Evolutionary conservation across 2,888 invertebrate genomes (phyloP), one percentile per base, ranked within the genome.

Genomic region (Tortricodes alternella): DNA sequence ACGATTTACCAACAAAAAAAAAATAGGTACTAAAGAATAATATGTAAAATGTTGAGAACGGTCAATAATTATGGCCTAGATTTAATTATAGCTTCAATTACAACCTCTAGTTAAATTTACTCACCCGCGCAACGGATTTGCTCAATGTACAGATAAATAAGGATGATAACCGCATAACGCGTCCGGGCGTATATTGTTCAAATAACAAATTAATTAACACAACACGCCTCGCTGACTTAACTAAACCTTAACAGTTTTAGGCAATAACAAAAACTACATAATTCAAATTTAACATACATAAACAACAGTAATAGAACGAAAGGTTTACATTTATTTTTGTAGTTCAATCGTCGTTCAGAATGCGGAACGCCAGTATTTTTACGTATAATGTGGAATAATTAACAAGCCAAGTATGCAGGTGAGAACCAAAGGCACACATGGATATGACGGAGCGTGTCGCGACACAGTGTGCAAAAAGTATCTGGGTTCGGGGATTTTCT

Each of bases 131-230:
- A 41, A 37, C 48, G 55, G 44, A 56, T 50, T 56, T 50, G 56
- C 56, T 23, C 50, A 56, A 56, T 59, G 55, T 64, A 58, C 59
- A 65, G 76, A 78, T 77, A 53, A 62, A 63, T 65, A 68, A 64
- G 46, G 24, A 59, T 67, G 79, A 82, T 83, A 80, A 77, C 78
- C 81, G 80, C 69, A 71, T 81, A 83, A 80, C 75, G 66, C 83
- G 78, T 78, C 76, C 78, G 76, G 70, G 7, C 37, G 16, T 15
- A 37, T 56, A 56, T 50, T 56, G 56, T 56, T 44, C 16, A 18
- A 50, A 56, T 37, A 18, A 6, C 19, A 11, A 29, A 23, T 44
- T 50, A 56, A 50, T 56, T 50, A 56, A 32, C 50, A 44, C 6
- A 37, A 23, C 16, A 32, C 43, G 43, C 35, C 19, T 15, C 27